Percentiles rank a stretch among this genome's conserved stretches.
Evolutionary conservation across 2,113 vertebrate species (phyloP).

Genomic region (Leucopsar rothschildi): DNA sequence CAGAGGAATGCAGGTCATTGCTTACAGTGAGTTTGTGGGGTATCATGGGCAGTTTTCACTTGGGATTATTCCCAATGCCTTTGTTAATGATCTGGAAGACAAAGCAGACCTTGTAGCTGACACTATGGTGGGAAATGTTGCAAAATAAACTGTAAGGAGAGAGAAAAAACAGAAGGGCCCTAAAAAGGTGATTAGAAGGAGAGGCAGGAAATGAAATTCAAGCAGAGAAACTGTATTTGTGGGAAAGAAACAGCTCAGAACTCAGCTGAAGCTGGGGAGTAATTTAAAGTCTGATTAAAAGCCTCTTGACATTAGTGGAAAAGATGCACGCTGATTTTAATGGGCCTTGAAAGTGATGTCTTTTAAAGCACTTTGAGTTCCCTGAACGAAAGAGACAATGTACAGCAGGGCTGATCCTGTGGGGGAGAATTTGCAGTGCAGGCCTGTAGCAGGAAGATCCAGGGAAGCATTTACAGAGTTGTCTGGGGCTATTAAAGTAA

Average conservation of each 20-base stretch:
- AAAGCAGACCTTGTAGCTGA: background rate
- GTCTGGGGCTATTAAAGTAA: background rate
- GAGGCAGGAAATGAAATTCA: conserved; percentile 38
- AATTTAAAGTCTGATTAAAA: conserved; percentile 59
- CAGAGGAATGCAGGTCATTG: background rate
- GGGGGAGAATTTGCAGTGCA: background rate
- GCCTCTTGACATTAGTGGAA: conserved; percentile 54
- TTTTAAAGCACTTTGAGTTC: conserved; percentile 22
- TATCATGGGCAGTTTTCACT: background rate
- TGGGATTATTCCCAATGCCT: background rate
- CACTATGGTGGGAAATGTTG: background rate
- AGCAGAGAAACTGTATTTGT: conserved; percentile 6
- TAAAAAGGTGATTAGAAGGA: conserved; percentile 8
- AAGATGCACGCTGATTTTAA: conserved; percentile 48
- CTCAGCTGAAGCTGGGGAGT: conserved; percentile 7
- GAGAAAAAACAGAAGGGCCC: background rate
- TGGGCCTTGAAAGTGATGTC: conserved; percentile 27
- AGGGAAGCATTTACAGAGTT: background rate
- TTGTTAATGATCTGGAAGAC: background rate
- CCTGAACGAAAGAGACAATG: background rate
- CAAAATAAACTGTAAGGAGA: background rate
- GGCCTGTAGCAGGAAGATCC: background rate
- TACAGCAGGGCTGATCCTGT: background rate
- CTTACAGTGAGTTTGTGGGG: background rate
- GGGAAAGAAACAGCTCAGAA: conserved; percentile 5